These are phyloP conservation scores for Molossus alvarezi DNA, from an alignment of 2,797 vertebrate genomes.

Conservation along the genomic window DNA sequence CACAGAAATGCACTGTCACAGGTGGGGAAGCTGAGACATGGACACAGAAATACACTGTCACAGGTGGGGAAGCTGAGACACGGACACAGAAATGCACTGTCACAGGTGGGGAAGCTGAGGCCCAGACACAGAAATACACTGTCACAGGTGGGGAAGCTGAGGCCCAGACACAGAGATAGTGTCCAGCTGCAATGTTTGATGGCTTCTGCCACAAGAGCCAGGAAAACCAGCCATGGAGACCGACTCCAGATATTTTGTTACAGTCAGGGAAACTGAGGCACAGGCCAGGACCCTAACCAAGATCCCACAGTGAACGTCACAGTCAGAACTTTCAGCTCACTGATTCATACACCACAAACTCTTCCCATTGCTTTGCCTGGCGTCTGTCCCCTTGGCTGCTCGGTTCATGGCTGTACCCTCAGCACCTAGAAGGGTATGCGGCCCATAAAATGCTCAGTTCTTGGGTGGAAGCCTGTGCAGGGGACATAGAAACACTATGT, in stretches of 20 bases:
- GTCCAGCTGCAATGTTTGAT: neutral
- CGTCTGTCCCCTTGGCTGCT: neutral
- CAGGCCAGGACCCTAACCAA: fast-evolving
- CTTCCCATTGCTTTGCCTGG: neutral
- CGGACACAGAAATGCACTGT: neutral
- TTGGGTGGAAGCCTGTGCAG: fast-evolving
- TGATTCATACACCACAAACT: neutral
- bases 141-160: neutral
- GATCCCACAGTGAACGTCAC: neutral
- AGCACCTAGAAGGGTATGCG: neutral
- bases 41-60: neutral
- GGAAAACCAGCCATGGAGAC: neutral
- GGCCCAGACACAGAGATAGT: neutral
- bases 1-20: neutral
- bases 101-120: neutral
- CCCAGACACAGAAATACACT: neutral
- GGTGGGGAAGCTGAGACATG: neutral
- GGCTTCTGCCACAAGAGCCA: neutral
- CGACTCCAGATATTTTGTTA: too few relatives aligned
- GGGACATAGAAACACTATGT: neutral
- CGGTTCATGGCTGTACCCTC: neutral
- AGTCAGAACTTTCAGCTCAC: neutral
- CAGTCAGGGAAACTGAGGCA: neutral
- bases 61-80: neutral
- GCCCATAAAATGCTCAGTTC: neutral